Evolutionary conservation across 2,888 invertebrate species (phyloP).

Genomic region (Eilema griseolum): DNA sequence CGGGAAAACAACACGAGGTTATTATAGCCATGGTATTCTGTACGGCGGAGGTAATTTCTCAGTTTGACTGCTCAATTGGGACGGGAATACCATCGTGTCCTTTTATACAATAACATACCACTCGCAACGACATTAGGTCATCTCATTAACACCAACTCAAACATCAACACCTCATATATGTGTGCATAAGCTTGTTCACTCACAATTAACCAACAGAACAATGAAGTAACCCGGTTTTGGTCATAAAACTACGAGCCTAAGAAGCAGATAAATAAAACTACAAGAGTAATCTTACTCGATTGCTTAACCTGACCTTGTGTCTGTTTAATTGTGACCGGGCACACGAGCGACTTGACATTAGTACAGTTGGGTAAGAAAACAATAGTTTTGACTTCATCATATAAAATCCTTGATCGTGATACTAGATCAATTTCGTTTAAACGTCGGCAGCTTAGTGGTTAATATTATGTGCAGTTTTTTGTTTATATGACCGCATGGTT

Average conservation of each 20-base stretch:
- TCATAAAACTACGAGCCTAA: constrained; percentile 15
- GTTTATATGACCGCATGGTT: too few species aligned
- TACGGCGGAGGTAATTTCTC: too few species aligned
- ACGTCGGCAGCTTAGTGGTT: too few species aligned
- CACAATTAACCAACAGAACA: constrained; percentile 10
- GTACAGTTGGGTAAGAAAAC: constrained; percentile 49
- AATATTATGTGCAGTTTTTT: too few species aligned
- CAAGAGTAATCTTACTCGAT: constrained; percentile 72
- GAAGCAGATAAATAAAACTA: constrained; percentile 40
- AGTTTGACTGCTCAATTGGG: too few species aligned
- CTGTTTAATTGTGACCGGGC: constrained; percentile 61
- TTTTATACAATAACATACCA: too few species aligned
- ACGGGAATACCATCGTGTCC: too few species aligned
- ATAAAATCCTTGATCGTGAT: constrained; percentile 18
- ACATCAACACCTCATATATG: not conserved
- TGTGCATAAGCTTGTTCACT: not conserved
- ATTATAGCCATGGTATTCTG: too few species aligned
- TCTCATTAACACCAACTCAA: not conserved
- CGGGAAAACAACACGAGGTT: too few species aligned
- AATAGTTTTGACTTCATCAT: constrained; percentile 50
- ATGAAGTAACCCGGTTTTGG: constrained; percentile 5
- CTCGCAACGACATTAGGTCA: not conserved
- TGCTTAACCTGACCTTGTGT: constrained; percentile 72
- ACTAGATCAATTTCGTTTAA: not conserved
- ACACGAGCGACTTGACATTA: constrained; percentile 43